Base-by-base conservation (phyloP, 2,797 vertebrate genomes). In the Platyrinchus mystaceus region DNA sequence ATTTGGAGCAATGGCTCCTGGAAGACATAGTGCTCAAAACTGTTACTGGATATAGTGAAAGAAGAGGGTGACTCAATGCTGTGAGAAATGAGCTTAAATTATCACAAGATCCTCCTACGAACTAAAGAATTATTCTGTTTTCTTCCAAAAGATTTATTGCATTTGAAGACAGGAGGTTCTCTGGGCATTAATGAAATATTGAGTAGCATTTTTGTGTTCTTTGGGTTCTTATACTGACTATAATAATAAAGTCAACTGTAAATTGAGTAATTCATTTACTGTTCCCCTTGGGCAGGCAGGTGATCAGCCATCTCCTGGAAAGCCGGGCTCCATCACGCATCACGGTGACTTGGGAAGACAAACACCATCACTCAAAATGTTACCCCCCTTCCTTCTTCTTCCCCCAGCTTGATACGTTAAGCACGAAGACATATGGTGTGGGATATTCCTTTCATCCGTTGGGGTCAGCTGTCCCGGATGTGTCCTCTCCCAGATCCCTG, bases 131-230 rank as follows among this genome's bases (percentile, higher is more conserved):
- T 28, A 19, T n/a, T 73, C 71, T 82, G 7, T 80, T 87, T 94
- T 66, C 30, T 75, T 84, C 39, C 46, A 44, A 55, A 84, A 86
- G 46, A 86, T 88, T 81, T 84, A 66, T 84, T 78, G 21, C 43
- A 44, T 76, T 88, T 69, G 24, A 62, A 84, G 63, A 88, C 41
- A 62, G 66, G 28, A 94, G 23, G 4, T 53, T 94, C n/a, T 84
- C 30, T 53, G 44, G 49, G 30, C 24, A 81, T 71, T 66, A 90
- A 78, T 81, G 58, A 89, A 91, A 94, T 95, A 92, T 50, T 81
- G 59, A 91, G 14, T 58, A 44, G 50, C 30, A 59, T 49, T 86
- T 92, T 44, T 49, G 12, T 68, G 43, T 75, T 58, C 28, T 55
- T 59, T 68, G 22, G 14, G 6, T 80, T 83, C 26, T 91, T 83